phyloP scores from a whole-genome alignment of 1,140 invertebrate genomes.

The Bombus haemorrhoidalis region DNA sequence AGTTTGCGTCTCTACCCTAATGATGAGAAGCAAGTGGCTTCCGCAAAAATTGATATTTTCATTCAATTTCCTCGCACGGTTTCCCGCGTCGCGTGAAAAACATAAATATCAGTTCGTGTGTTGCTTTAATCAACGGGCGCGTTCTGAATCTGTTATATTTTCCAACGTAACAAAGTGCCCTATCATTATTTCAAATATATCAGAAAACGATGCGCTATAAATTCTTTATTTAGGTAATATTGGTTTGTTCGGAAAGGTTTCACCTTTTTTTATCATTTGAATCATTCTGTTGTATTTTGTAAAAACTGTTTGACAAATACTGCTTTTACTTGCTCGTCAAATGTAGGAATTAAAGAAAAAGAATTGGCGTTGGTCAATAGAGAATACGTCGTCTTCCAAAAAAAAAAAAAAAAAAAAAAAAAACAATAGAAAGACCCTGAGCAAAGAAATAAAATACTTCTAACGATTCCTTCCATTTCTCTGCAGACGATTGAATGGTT shows the following conservation, averaged over 20 bases:
- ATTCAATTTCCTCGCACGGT: constrained; percentile 6
- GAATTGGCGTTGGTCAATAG: no score
- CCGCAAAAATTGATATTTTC: constrained; percentile 41
- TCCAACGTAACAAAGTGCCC: background rate
- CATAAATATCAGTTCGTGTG: background rate
- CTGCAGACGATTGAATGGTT: no score
- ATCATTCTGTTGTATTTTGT: no score
- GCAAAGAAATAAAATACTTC: no score
- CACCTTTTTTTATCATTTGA: no score
- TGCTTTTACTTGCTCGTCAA: no score
- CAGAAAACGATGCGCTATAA: background rate
- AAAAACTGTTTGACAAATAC: no score
- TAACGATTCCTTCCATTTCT: no score
- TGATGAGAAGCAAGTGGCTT: background rate
- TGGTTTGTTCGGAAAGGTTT: background rate
- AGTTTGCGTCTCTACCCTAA: background rate
- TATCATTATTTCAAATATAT: background rate
- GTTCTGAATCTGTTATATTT: background rate
- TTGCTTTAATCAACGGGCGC: background rate
- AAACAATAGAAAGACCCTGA: no score
- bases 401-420: no score
- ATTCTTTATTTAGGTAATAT: background rate
- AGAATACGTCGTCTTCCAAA: no score
- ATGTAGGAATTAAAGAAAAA: no score
- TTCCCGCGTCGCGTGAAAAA: background rate